Conservation (phyloP, 2,113 vertebrate species). For the Phalacrocorax aristotelis region DNA sequence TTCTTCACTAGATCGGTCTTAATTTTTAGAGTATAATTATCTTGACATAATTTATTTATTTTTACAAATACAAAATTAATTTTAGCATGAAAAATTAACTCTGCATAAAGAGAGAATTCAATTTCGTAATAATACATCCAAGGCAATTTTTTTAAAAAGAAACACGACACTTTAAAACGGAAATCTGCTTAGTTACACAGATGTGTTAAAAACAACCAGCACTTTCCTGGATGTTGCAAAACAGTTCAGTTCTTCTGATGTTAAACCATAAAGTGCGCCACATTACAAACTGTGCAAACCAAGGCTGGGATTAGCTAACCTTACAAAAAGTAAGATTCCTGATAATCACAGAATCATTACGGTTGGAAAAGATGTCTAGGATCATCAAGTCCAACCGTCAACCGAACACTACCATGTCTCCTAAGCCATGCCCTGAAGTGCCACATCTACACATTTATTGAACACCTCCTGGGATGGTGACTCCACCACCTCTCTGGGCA, state of each 20-base stretch:
- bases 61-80: background rate
- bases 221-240: background rate
- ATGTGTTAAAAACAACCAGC: background rate
- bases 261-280: background rate
- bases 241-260: background rate
- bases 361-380: too few relatives aligned
- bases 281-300: background rate
- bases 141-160: background rate
- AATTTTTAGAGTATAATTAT: background rate
- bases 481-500: too few relatives aligned
- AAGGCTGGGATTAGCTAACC: background rate
- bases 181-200: background rate
- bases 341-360: too few relatives aligned
- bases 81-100: background rate
- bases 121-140: background rate
- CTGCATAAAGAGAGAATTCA: background rate
- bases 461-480: too few relatives aligned
- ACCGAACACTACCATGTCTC: too few relatives aligned
- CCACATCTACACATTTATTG: too few relatives aligned
- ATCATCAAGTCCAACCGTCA: too few relatives aligned
- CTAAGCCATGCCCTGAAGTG: too few relatives aligned
- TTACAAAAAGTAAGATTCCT: background rate
- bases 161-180: background rate
- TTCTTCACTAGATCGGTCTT: background rate
- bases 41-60: background rate